Evolutionary conservation across 1,140 invertebrate species (phyloP), one percentile per base, ranked within the genome.

Genomic region (Asobara japonica): DNA sequence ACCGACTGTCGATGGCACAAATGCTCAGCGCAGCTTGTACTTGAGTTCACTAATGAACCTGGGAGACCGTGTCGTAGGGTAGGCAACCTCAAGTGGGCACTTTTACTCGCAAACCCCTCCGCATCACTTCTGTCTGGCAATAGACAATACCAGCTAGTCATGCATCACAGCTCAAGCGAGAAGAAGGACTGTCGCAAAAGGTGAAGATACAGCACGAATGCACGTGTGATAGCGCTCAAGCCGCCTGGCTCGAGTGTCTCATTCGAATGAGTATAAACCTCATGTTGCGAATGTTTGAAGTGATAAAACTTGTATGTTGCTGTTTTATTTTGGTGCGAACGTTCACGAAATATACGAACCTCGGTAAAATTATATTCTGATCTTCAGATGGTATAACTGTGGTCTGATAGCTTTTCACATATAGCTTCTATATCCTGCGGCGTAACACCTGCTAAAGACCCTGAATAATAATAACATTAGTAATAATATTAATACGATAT

Each of bases 11-110:
- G 45, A 51, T 51, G 45, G n/a, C 1, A 18, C n/a, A 20, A 51
- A 51, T 51, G 45, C 45, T 51, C 45, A 51, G 20, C 45, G 45
- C 18, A 4, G 45, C 1, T 2, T 51, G 20, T 51, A 51, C 45
- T 51, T 51, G 45, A 51, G 45, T 51, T 51, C 45, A 51, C 45
- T 51, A 51, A 51, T 51, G 45, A 51, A 51, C 45, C 45, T 51
- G 45, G n/a, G 45, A 51, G 45, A 51, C 45, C 45, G 45, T 51
- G 45, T 51, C 45, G 16, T 20, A 51, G 45, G 45, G 45, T 18
- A 51, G 20, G 45, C 45, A 51, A 51, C 45, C n/a, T 51, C 45
- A 16, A 51, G 45, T 51, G 20, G 45, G 45, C 18, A 51, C 45
- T 51, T 51, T 51, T 51, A 51, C 45, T 51, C 45, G 45, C 20